These are phyloP conservation scores for Matsumurasca onukii DNA, from an alignment of 1,140 invertebrate genomes.

Conservation along the genomic window DNA sequence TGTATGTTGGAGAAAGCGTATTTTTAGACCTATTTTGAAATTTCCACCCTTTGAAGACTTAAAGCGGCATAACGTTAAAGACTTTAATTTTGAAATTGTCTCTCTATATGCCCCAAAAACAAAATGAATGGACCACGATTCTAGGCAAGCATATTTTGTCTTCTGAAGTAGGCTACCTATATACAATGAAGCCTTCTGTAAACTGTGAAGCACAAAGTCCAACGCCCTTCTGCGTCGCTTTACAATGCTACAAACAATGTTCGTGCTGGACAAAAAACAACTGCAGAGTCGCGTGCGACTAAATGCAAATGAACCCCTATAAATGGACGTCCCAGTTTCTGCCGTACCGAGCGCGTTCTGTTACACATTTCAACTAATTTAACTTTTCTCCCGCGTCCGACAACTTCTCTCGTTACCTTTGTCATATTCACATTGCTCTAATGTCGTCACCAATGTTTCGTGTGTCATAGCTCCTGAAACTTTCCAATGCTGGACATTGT, in stretches of 20 bases:
- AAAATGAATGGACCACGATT: background rate
- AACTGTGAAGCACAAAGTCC: background rate
- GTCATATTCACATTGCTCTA: constrained; percentile 11
- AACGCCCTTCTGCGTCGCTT: background rate
- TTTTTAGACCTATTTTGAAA: too few relatives aligned
- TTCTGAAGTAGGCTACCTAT: background rate
- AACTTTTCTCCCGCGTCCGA: constrained; percentile 6
- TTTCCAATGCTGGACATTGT: background rate
- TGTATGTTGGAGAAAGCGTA: too few relatives aligned
- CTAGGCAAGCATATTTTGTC: background rate
- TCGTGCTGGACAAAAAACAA: background rate
- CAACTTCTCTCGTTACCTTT: background rate
- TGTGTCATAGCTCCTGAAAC: background rate
- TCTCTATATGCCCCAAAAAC: too few relatives aligned
- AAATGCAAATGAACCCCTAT: constrained; percentile 2
- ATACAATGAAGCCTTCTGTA: background rate
- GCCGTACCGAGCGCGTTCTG: background rate
- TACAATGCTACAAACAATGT: background rate
- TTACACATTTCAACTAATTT: constrained; percentile 21
- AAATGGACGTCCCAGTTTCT: background rate
- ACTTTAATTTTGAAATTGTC: too few relatives aligned
- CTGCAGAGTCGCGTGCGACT: background rate
- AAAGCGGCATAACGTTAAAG: too few relatives aligned
- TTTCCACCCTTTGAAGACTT: too few relatives aligned
- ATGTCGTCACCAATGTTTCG: background rate